These are phyloP conservation scores for Pelmatolapia mariae DNA, from an alignment of 2,113 vertebrate species.

Conservation along the genomic window DNA sequence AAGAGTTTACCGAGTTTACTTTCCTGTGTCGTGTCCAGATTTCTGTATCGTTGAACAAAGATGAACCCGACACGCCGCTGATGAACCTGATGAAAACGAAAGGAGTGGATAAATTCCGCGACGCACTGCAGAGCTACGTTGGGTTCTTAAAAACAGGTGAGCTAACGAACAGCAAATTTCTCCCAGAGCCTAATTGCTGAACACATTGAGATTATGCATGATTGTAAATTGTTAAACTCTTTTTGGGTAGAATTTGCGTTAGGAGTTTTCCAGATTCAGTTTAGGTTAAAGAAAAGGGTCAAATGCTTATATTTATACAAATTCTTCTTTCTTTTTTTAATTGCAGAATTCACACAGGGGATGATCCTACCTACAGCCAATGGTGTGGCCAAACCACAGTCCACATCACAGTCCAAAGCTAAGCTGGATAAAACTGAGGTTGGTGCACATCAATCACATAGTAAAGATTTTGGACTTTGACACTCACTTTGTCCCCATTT, in stretches of 20 bases:
- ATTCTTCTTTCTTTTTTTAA: not conserved
- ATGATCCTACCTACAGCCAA: slow-evolving; percentile 97
- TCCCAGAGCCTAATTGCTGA: not conserved
- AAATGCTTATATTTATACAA: not conserved
- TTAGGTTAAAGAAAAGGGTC: not conserved
- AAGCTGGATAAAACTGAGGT: slow-evolving; percentile 81
- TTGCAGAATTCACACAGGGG: slow-evolving; percentile 93
- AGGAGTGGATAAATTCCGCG: slow-evolving; percentile 79
- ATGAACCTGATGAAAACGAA: slow-evolving; percentile 83
- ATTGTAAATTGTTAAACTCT: not conserved
- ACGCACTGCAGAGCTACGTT: slow-evolving; percentile 84
- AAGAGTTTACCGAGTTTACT: fast-evolving
- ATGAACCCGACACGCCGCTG: slow-evolving; percentile 88
- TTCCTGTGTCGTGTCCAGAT: slow-evolving; percentile 68
- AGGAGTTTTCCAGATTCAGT: not conserved
- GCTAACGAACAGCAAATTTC: not conserved
- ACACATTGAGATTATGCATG: not conserved
- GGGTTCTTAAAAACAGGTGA: slow-evolving; percentile 85
- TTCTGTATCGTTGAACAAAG: slow-evolving; percentile 85
- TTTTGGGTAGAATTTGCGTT: fast-evolving
- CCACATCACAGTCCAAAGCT: slow-evolving; percentile 67
- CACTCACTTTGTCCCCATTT: not conserved
- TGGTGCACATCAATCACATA: not conserved
- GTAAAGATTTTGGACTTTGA: not conserved
- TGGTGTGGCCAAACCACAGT: slow-evolving; percentile 72